Evolutionary conservation across 1,140 invertebrate genomes (phyloP).

Genomic region (Neodiprion lecontei): DNA sequence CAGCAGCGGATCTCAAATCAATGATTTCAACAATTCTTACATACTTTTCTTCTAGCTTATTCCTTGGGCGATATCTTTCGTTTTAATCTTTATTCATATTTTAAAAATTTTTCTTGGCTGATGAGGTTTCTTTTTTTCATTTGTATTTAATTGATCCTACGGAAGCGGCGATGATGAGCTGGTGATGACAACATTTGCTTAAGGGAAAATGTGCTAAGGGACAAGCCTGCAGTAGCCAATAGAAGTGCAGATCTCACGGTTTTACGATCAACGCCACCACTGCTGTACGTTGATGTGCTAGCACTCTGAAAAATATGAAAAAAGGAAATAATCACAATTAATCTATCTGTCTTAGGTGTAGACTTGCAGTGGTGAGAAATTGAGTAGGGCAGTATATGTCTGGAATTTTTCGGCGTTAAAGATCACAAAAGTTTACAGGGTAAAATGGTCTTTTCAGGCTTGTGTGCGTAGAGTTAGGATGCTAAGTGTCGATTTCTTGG

Average conservation of each 20-base stretch:
- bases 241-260: conserved; percentile 44
- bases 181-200: conserved; percentile 51
- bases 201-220: conserved; percentile 53
- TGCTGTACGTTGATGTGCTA: conserved; percentile 39
- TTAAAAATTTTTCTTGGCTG: too few species aligned
- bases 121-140: not conserved
- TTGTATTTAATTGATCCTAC: conserved; percentile 18
- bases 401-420: conserved; percentile 6
- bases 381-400: too few species aligned
- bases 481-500: too few species aligned
- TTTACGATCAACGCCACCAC: conserved; percentile 36
- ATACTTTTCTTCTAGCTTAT: too few species aligned
- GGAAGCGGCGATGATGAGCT: conserved; percentile 36
- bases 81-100: too few species aligned
- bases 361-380: too few species aligned
- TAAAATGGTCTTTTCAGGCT: conserved; percentile 12
- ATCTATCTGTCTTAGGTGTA: conserved; percentile 11
- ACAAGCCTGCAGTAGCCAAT: conserved; percentile 53
- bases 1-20: too few species aligned
- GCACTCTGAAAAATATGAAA: conserved; percentile 20
- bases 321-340: not conserved
- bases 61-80: too few species aligned
- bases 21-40: too few species aligned
- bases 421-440: not conserved
- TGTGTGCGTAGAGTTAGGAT: too few species aligned